A percentile compares a stretch with the other conserved stretches of the same genome.
phyloP scores from a whole-genome alignment of 2,113 vertebrate species.

The Toxotes chatareus region DNA sequence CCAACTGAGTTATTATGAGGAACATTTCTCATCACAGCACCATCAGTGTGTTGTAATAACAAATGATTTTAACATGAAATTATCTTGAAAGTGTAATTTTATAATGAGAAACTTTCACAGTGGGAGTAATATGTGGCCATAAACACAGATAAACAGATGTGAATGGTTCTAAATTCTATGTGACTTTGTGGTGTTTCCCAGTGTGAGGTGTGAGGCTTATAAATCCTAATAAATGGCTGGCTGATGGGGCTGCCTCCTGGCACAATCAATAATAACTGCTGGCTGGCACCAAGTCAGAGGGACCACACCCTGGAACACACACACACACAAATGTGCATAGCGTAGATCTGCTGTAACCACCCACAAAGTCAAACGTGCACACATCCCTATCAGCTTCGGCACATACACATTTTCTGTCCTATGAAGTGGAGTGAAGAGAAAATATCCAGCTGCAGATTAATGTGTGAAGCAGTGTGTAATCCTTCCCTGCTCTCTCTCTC shows the following conservation, averaged over 20 bases:
- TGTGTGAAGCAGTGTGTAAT: slow-evolving; percentile 51
- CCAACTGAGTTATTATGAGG: not conserved
- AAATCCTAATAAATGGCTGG: slow-evolving; percentile 54
- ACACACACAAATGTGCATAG: not conserved
- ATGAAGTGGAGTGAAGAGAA: slow-evolving; percentile 30
- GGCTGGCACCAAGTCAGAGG: slow-evolving; percentile 44
- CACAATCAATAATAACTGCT: slow-evolving; percentile 64
- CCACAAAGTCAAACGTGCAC: slow-evolving; percentile 19
- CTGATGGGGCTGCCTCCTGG: slow-evolving; percentile 58
- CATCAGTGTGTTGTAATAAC: not conserved
- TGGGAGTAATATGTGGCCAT: not conserved
- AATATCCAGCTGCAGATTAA: slow-evolving; percentile 51
- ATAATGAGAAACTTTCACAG: not conserved
- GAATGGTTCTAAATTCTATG: slow-evolving; percentile 27
- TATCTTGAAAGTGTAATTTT: not conserved
- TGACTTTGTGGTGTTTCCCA: slow-evolving; percentile 40
- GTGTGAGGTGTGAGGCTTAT: slow-evolving; percentile 41
- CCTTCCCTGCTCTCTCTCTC: slow-evolving; percentile 40
- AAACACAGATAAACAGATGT: slow-evolving; percentile 22
- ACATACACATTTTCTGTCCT: slow-evolving; percentile 4
- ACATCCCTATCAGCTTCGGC: slow-evolving; percentile 16
- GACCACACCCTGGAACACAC: slow-evolving; percentile 59
- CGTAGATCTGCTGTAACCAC: slow-evolving; percentile 12
- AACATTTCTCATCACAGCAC: not conserved
- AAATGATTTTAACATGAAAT: not conserved